Percentiles rank a stretch among this genome's conserved stretches.
Conservation (phyloP, 2,888 invertebrate genomes). For the Acanthococcus lagerstroemiae region DNA sequence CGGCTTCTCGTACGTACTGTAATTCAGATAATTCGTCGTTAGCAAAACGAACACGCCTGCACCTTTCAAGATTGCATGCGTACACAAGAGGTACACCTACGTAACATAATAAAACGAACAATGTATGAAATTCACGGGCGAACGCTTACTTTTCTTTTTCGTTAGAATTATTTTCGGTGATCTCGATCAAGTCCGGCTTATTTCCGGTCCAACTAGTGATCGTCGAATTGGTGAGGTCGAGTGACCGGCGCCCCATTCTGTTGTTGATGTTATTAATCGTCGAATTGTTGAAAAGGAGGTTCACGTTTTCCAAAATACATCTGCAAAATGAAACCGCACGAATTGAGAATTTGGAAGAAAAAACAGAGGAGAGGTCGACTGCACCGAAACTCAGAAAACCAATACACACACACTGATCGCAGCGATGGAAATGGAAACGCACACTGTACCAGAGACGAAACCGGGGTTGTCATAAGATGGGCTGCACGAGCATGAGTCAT, state of each 20-base stretch:
- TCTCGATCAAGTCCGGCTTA: slow-evolving; percentile 36
- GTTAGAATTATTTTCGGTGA: slow-evolving; percentile 25
- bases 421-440: too few species aligned
- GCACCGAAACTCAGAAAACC: too few species aligned
- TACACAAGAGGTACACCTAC: neutral
- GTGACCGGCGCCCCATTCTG: slow-evolving; percentile 37
- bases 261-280: slow-evolving; percentile 37
- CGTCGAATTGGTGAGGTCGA: slow-evolving; percentile 34
- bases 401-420: too few species aligned
- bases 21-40: neutral
- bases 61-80: neutral
- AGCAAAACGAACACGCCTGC: neutral
- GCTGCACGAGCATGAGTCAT: too few species aligned
- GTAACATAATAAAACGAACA: neutral
- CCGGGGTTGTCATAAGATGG: too few species aligned
- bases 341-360: too few species aligned
- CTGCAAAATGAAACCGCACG: slow-evolving; percentile 2
- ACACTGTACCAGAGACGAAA: too few species aligned
- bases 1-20: slow-evolving; percentile 34
- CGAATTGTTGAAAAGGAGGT: slow-evolving; percentile 21
- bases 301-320: slow-evolving; percentile 20
- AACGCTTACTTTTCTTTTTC: slow-evolving; percentile 23
- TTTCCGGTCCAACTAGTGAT: slow-evolving; percentile 15
- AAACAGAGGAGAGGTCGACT: too few species aligned
- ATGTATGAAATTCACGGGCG: neutral